A percentile compares a stretch with the other conserved stretches of the same genome.
phyloP scores from a whole-genome alignment of 92 coral and sea anemone genomes.

The Actinernus sp. region DNA sequence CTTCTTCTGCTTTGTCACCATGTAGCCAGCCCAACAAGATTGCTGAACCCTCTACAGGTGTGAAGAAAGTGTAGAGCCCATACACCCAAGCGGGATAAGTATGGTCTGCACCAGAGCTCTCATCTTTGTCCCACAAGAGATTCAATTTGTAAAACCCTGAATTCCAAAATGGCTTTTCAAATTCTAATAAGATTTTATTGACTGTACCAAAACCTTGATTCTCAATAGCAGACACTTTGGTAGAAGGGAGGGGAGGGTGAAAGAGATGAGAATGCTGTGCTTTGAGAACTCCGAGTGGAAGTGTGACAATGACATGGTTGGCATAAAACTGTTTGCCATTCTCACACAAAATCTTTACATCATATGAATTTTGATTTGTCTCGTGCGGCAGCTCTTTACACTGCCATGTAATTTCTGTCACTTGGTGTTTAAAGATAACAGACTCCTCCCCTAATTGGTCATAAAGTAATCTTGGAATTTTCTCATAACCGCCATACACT shows the following conservation, averaged over 20 bases:
- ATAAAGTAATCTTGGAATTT: too few relatives aligned
- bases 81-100: not conserved
- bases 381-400: not conserved
- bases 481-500: not conserved
- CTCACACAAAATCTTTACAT: not conserved
- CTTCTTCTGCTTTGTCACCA: not conserved
- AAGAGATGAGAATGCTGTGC: not conserved
- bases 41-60: not conserved
- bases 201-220: not conserved
- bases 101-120: not conserved
- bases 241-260: not conserved
- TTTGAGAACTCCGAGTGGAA: not conserved
- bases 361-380: not conserved
- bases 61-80: not conserved
- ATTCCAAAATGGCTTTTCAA: not conserved
- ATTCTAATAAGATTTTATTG: not conserved
- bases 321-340: not conserved
- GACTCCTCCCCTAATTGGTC: not conserved
- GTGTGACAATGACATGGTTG: not conserved
- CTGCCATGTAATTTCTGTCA: not conserved
- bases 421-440: not conserved
- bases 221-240: not conserved
- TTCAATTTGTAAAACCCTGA: not conserved
- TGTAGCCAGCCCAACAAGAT: not conserved
- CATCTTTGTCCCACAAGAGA: not conserved